Evolutionary conservation across 2,888 invertebrate species (phyloP), one percentile per base, ranked within the genome.

Genomic region (Andrena bicolor): DNA sequence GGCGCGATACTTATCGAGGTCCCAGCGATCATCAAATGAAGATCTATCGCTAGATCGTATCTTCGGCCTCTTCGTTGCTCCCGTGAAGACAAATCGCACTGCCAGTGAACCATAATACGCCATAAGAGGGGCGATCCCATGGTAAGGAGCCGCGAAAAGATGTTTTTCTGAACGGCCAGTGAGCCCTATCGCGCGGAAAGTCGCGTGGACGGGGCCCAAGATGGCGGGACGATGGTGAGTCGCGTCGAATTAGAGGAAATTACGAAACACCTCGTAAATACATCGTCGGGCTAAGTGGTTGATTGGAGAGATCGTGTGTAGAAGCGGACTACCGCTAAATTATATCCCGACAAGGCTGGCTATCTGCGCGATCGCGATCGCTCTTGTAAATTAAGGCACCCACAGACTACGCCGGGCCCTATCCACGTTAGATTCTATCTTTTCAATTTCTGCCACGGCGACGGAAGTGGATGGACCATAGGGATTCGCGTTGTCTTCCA

Each of bases 231-330:
- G 65, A 65, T 48, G 82, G 77, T 75, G 80, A 80, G 87, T 90
- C 90, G 87, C 90, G 88, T 91, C 90, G 91, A 93, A 93, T 93
- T 93, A 92, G 93, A 93, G 93, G 90, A 92, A 93, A 93, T 93
- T 93, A 93, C 92, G 89, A 92, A 93, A 93, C 93, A 93, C 93
- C 93, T 93, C 93, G 93, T 93, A 93, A 93, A 93, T 93, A 93
- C 91, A 93, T 93, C 93, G 93, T 91, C 92, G 91, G 90, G 90
- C 78, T 93, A 93, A 93, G 93, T 93, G 93, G 93, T 93, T 93
- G 93, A 93, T 93, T 92, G 93, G 93, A 91, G 92, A 92, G 92
- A 88, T 84, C 85, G 88, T 88, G 80, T 82, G 80, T 90, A 90
- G 88, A 90, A 87, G 87, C 86, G 90, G 93, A 93, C 93, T 93